These are phyloP conservation scores for Ranitomeya imitator DNA, from an alignment of 2,113 vertebrate species.

Conservation along the genomic window DNA sequence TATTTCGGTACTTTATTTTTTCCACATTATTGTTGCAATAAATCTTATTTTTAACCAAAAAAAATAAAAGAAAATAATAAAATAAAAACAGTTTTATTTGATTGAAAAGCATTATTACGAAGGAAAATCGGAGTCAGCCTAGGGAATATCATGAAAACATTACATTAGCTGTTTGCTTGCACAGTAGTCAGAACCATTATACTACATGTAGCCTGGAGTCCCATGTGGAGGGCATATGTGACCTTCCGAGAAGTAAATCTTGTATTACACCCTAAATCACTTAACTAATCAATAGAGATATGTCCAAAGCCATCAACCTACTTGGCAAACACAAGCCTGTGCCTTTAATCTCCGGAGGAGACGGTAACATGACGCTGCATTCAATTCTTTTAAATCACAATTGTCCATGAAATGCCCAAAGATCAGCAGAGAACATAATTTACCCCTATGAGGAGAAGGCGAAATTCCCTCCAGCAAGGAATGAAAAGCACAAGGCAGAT, in stretches of 20 bases:
- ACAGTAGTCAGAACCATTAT: constrained; percentile 8
- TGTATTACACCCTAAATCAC: constrained; percentile 37
- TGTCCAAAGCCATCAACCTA: constrained; percentile 2
- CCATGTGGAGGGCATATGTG: constrained; percentile 44
- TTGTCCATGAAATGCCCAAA: constrained; percentile 28
- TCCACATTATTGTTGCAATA: no score
- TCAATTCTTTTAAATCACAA: constrained; percentile 42
- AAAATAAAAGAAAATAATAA: no score
- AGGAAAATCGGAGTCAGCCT: not conserved
- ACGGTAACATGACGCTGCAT: not conserved
- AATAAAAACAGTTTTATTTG: not conserved
- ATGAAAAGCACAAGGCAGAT: not conserved
- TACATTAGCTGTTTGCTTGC: not conserved
- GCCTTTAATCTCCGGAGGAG: constrained; percentile 42
- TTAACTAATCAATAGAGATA: constrained; percentile 9
- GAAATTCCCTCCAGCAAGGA: constrained; percentile 25
- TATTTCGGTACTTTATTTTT: no score
- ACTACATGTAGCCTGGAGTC: not conserved
- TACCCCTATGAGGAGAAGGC: not conserved
- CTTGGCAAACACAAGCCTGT: not conserved
- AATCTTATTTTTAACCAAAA: not conserved
- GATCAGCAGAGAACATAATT: constrained; percentile 23
- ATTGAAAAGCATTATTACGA: not conserved
- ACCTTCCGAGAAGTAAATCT: constrained; percentile 1
- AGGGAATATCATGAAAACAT: not conserved